Conservation (phyloP, 2,797 vertebrate genomes). For the Alosa sapidissima region DNA sequence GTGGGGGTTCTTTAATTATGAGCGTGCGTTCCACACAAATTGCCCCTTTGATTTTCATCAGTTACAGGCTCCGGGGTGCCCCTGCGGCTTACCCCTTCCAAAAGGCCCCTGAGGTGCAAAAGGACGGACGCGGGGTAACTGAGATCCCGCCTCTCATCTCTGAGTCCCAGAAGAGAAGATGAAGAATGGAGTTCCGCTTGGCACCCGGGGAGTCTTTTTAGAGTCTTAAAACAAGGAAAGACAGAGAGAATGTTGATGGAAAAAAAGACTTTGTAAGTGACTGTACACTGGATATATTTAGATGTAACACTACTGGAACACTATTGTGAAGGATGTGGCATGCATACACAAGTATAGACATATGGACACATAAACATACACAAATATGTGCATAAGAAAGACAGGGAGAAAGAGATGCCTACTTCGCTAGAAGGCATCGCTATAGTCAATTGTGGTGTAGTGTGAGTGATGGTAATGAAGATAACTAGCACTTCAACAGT, state of each 20-base stretch:
- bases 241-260: background rate
- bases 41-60: constrained; percentile 28
- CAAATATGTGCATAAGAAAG: background rate
- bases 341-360: background rate
- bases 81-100: constrained; percentile 12
- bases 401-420: background rate
- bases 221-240: background rate
- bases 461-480: too few species aligned
- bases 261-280: too few species aligned
- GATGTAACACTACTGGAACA: too few species aligned
- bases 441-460: too few species aligned
- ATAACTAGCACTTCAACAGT: too few species aligned
- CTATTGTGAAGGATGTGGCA: too few species aligned
- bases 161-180: background rate
- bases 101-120: background rate
- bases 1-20: background rate
- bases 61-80: constrained; percentile 6
- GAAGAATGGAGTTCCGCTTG: background rate
- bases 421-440: background rate
- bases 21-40: constrained; percentile 22
- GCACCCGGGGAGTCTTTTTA: background rate
- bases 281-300: too few species aligned
- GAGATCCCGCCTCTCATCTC: background rate
- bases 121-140: background rate
- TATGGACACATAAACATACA: background rate